Evolutionary conservation across 1,140 invertebrate genomes (phyloP).

Genomic region (Chymomyza costata): DNA sequence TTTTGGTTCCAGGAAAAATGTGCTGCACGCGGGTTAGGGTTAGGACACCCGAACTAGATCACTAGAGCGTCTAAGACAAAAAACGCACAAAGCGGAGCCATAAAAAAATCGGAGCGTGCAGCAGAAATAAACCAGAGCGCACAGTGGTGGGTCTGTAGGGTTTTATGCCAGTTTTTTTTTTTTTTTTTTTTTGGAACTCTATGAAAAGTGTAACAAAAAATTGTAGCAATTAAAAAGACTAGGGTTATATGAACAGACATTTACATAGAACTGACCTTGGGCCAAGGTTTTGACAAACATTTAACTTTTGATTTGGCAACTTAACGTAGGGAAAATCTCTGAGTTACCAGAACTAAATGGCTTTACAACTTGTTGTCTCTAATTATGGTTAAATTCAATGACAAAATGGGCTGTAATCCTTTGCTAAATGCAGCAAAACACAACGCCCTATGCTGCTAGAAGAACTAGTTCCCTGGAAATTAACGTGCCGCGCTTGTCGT

Average conservation of each 20-base stretch:
- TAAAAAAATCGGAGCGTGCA: slow-evolving; percentile 64
- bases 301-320: slow-evolving; percentile 71
- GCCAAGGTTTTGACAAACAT: slow-evolving; percentile 27
- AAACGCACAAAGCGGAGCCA: slow-evolving; percentile 46
- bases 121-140: slow-evolving; percentile 5
- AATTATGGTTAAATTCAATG: slow-evolving; percentile 59
- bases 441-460: slow-evolving; percentile 36
- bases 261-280: slow-evolving; percentile 60
- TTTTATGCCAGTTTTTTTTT: slow-evolving; percentile 32
- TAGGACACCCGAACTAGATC: slow-evolving; percentile 60
- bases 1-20: slow-evolving; percentile 20
- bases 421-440: slow-evolving; percentile 61
- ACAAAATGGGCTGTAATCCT: slow-evolving; percentile 65
- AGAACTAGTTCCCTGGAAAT: slow-evolving; percentile 38
- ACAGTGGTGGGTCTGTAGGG: neutral
- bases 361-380: slow-evolving; percentile 74
- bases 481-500: slow-evolving; percentile 30
- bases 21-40: slow-evolving; percentile 23
- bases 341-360: slow-evolving; percentile 39
- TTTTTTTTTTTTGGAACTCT: slow-evolving; percentile 10
- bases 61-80: slow-evolving; percentile 44
- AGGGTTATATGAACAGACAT: no score
- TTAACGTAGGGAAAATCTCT: slow-evolving; percentile 42
- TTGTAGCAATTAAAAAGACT: slow-evolving; percentile 41
- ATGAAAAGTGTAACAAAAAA: slow-evolving; percentile 60